Percentiles rank a stretch among this genome's conserved stretches.
Evolutionary conservation across 2,888 invertebrate genomes (phyloP).

Genomic region (Harpagoxenus sublaevis): DNA sequence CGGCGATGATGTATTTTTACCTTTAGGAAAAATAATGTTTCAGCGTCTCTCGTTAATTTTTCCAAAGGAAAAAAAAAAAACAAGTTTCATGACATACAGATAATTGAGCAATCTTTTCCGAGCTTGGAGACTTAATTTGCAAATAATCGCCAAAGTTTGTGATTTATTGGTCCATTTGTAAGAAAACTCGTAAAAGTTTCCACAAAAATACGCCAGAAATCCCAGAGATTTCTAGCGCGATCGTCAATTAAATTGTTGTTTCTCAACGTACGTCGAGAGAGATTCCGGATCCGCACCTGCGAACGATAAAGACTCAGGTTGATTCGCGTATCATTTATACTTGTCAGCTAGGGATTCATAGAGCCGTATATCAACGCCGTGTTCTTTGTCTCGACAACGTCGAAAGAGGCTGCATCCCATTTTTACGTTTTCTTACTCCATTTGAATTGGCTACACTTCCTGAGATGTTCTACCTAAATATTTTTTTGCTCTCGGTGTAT

Average conservation of each 20-base stretch:
- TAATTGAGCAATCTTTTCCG: neutral
- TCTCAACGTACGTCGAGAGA: neutral
- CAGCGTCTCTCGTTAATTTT: neutral
- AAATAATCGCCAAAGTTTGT: neutral
- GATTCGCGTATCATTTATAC: constrained; percentile 48
- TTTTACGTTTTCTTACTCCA: constrained; percentile 62
- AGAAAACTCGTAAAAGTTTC: neutral
- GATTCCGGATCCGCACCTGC: constrained; percentile 30
- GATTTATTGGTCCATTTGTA: neutral
- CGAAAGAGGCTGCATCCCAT: constrained; percentile 37
- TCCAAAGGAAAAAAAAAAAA: neutral
- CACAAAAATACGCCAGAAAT: neutral
- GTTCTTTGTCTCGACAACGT: constrained; percentile 29
- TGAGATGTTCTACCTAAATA: constrained; percentile 53
- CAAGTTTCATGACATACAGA: neutral
- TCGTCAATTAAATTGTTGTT: neutral
- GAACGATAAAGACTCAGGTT: constrained; percentile 49
- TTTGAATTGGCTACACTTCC: constrained; percentile 49
- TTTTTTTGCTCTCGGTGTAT: constrained; percentile 61
- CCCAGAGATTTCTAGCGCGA: neutral
- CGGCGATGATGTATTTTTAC: neutral
- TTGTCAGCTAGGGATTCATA: constrained; percentile 50
- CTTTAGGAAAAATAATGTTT: neutral
- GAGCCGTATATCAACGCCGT: constrained; percentile 45
- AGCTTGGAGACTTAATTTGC: neutral